Base-by-base conservation (phyloP, 1,140 invertebrate genomes). In the Coboldia fuscipes region DNA sequence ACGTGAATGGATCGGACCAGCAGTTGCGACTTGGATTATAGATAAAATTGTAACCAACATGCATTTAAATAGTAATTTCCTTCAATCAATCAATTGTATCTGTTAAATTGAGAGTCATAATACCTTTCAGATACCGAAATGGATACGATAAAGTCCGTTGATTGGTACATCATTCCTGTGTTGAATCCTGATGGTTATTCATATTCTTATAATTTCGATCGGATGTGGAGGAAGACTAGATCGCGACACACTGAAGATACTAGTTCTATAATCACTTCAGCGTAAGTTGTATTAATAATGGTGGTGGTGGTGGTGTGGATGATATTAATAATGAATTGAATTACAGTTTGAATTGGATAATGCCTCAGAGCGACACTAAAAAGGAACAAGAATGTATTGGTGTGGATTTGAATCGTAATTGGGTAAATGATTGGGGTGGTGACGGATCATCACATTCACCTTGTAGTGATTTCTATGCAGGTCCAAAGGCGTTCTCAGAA, bases 1-100 rank as follows among this genome's bases (percentile, higher is more conserved):
- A 0, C 48, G 81, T 26, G 83, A 88, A 54, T 89, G 84, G 83
- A 80, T 88, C 38, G 64, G 78, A 15, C 72, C 78, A 1, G 79
- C 82, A 0, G 75, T 79, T 1, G 68, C 74, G 26, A 68, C 78
- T 8, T 86, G 75, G 63, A 74, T 86, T 38, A 54, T 83, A 19
- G 70, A 70, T 38, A 69, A 78, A 40, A 53, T 86, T 16, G 65
- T 79, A 1, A 72, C 75, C 43, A 65, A 69, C 26, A 63, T 69
- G 41, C 60, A 65, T 30, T 54, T 49, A 3, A 48, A 54, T 48
- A 63, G 63, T 65, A n/a, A n/a, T n/a, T n/a, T n/a, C n/a, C n/a
- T n/a, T n/a, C n/a, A n/a, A n/a, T n/a, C n/a, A n/a, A n/a, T n/a
- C n/a, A n/a, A n/a, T n/a, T n/a, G n/a, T n/a, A n/a, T n/a, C n/a